Evolutionary conservation across 2,888 invertebrate species (phyloP).

Genomic region (Drosophila conformis): DNA sequence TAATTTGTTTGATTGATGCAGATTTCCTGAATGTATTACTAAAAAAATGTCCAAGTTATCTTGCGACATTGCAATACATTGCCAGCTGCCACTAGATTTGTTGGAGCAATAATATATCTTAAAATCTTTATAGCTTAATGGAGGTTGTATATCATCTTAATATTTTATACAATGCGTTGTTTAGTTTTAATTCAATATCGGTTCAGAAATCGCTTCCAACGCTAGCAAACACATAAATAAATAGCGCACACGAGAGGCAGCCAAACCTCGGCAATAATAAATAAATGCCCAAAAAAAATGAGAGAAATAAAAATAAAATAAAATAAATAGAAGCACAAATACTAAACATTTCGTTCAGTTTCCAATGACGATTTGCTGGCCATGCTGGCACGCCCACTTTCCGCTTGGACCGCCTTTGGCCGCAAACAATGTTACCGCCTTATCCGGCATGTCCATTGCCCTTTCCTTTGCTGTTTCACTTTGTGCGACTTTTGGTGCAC

Average conservation of each 20-base stretch:
- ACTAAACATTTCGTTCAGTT: constrained; percentile 79
- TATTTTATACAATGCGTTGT: constrained; percentile 35
- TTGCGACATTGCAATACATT: background rate
- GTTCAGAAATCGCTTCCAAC: constrained; percentile 21
- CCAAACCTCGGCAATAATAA: constrained; percentile 58
- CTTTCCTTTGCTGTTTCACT: background rate
- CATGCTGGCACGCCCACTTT: constrained; percentile 46
- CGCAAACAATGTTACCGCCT: constrained; percentile 66
- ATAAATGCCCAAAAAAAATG: constrained; percentile 53
- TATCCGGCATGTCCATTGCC: constrained; percentile 47
- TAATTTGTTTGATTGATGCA: background rate
- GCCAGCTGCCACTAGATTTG: constrained; percentile 1
- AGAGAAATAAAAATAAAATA: constrained; percentile 27
- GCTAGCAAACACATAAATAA: constrained; percentile 46
- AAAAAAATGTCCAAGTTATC: background rate
- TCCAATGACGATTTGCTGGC: constrained; percentile 72
- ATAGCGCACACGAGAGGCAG: constrained; percentile 19
- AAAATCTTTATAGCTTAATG: constrained; percentile 16
- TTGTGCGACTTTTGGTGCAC: constrained; percentile 65
- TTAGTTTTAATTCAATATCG: constrained; percentile 42
- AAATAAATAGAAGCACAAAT: constrained; percentile 59
- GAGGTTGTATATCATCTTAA: constrained; percentile 37
- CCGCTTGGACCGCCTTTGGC: constrained; percentile 26
- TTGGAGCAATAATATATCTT: background rate
- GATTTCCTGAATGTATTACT: background rate